Evolutionary conservation across 2,797 vertebrate species (phyloP), one percentile per base, ranked within the genome.

Genomic region (Peromyscus aztecus): DNA sequence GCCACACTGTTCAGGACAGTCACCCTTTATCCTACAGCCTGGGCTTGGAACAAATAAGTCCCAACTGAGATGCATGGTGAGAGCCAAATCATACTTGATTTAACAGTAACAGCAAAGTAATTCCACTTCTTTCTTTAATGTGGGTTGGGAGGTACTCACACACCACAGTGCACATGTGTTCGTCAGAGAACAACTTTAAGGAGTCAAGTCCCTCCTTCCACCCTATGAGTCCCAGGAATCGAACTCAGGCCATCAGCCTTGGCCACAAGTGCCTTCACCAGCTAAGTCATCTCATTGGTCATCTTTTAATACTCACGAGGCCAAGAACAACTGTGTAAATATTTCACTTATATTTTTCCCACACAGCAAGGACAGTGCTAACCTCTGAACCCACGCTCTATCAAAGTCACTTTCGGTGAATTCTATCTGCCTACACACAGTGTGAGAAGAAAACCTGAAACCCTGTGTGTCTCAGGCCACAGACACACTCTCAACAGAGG

Each of bases 1-100:
- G 2, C 78, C n/a, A 3, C 1, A 3, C 6, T 21, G 1, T 23
- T 16, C 5, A 57, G 16, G 4, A 4, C 0, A 2, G 13, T 1
- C 4, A 7, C 9, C 8, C 24, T 21, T 11, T 16, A 6, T 43
- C 10, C 6, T 57, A 19, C 19, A 14, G 0, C 8, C 37, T 19
- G 9, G 63, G 6, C 52, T 69, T 91, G 55, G 63, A 78, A 61
- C 1, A 19, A 2, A 4, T 23, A 24, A 86, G 40, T 77, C 61
- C 9, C 52, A 27, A 59, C 2, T n/a, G 27, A 82, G 59, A 63
- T 13, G 11, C 1, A 0, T 7, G 16, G 1, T 12, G 6, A 46
- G 0, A 13, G 1, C 2, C 12, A 91, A 82, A 24, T 34, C 80
- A 81, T 21, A 21, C 8, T 78, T 69, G 49, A 23, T 46, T 63